Base-by-base conservation (phyloP, 2,888 invertebrate genomes). In the Ellobium chinense region DNA sequence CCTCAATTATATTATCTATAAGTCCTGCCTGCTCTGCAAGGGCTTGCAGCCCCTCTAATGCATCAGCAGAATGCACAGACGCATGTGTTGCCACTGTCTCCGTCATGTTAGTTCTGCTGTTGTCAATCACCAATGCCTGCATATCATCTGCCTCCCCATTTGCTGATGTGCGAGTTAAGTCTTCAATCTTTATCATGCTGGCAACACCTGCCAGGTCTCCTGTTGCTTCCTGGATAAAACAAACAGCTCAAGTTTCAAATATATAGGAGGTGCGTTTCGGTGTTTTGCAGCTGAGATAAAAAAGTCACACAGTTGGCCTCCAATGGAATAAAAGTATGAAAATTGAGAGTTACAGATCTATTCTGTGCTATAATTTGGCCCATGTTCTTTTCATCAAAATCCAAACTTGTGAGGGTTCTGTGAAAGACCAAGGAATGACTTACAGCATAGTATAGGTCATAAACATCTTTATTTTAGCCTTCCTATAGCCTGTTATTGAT, bases 31-130 rank as follows among this genome's bases (percentile, higher is more conserved):
- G 89, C 73, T 88, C 88, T 5, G 91, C 90, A 31, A 91, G 81
- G 2, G 91, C 91, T 82, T 91, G 91, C 27, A 91, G 84, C 14
- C 91, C 91, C 77, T 91, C 89, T 5, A 91, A 88, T 3, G 91
- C 91, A 34, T 91, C 90, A 1, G 89, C 90, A 14, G 91, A 89
- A 46, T 91, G 89, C 12, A 46, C 18, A 34, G 77, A 27, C 2
- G 66, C 54, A 56, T 60, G 46, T 21, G 66, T 63, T 24, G 62
- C 34, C 9, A 74, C 72, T 21, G 60, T 24, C 18, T 60, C 68
- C 34, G 54, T 46, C 31, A 77, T 65, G 63, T 60, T 36, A 46
- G 73, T n/a, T 21, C 34, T 74, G 12, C 69, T 9, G 27, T 24
- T 73, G 68, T 81, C 77, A 58, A 78, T 78, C 29, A 73, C 78